phyloP scores from a whole-genome alignment of 2,113 vertebrate genomes.

The Fregetta grallaria region DNA sequence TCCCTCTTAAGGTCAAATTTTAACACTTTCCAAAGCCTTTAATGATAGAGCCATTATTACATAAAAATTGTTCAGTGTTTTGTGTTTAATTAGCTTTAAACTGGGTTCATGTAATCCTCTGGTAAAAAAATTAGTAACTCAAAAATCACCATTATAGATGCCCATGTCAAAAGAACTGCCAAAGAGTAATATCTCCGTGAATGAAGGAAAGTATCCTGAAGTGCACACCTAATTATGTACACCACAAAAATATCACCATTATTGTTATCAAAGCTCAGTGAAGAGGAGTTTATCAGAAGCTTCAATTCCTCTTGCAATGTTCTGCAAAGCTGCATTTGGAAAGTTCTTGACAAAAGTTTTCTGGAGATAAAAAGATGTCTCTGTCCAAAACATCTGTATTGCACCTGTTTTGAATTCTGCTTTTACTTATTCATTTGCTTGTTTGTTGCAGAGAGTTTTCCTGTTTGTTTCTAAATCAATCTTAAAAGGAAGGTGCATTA shows the following conservation, averaged over 20 bases:
- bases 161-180: neutral
- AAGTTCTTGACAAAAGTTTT: neutral
- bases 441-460: neutral
- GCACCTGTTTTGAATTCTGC: neutral
- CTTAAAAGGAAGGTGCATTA: neutral
- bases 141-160: neutral
- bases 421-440: constrained; percentile 9
- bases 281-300: neutral
- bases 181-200: neutral
- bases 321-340: neutral
- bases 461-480: neutral
- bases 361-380: neutral
- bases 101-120: neutral
- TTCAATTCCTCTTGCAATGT: neutral
- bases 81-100: neutral
- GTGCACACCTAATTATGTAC: neutral
- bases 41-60: neutral
- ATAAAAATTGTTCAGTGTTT: neutral
- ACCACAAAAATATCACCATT: neutral
- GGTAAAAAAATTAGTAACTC: neutral
- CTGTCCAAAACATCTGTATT: neutral
- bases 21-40: neutral
- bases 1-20: neutral
- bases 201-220: neutral
- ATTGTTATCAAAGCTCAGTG: neutral